Evolutionary conservation across 2,888 invertebrate species (phyloP).

Genomic region (Thymelicus acteon): DNA sequence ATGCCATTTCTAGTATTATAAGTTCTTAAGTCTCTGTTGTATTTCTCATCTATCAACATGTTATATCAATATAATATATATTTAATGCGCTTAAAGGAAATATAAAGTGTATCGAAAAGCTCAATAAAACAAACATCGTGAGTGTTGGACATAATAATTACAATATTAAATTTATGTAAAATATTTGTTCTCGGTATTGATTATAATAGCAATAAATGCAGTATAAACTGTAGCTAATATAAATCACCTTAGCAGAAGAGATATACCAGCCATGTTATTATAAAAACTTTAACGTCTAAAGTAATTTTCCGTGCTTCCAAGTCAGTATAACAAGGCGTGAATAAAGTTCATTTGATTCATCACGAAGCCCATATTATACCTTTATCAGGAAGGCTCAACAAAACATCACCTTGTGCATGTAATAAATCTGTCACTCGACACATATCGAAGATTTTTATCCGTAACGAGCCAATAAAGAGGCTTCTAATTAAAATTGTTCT

Average conservation of each 20-base stretch:
- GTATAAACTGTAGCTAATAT: constrained; percentile 10
- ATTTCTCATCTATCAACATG: neutral
- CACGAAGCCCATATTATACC: constrained; percentile 37
- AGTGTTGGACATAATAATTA: constrained; percentile 12
- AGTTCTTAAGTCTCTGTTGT: neutral
- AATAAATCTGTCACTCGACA: constrained; percentile 78
- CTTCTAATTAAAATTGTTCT: constrained; percentile 78
- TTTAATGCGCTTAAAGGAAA: neutral
- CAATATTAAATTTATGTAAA: constrained; percentile 10
- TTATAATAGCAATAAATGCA: constrained; percentile 7
- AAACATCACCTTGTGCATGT: constrained; percentile 68
- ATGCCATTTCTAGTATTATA: neutral
- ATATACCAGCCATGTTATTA: constrained; percentile 8
- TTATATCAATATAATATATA: neutral
- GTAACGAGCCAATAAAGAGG: constrained; percentile 72
- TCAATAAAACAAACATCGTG: constrained; percentile 16
- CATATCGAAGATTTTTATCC: constrained; percentile 69
- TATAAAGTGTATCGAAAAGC: constrained; percentile 20
- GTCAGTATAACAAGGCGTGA: constrained; percentile 29
- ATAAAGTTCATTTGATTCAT: constrained; percentile 36
- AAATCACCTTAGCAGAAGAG: constrained; percentile 5
- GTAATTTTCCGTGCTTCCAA: constrained; percentile 38
- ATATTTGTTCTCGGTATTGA: constrained; percentile 10
- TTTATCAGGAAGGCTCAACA: constrained; percentile 63
- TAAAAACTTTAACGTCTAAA: constrained; percentile 23